These are phyloP conservation scores for Bellardia pandia DNA, from an alignment of 2,888 invertebrate genomes.

Conservation along the genomic window DNA sequence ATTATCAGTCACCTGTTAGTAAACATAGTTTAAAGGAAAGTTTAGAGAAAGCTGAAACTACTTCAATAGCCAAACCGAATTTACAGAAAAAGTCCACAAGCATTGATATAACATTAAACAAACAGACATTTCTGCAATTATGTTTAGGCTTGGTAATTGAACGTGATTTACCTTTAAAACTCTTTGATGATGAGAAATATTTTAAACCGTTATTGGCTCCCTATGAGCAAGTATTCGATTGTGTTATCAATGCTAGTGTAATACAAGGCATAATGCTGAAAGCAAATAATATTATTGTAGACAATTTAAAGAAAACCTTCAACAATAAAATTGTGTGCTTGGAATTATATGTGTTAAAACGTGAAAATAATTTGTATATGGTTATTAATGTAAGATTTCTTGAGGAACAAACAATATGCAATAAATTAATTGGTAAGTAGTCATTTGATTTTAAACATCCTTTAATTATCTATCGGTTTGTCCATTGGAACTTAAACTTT, in stretches of 20 bases:
- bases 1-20: no score
- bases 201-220: constrained; percentile 44
- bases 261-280: constrained; percentile 3
- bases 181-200: constrained; percentile 38
- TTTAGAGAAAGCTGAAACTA: no score
- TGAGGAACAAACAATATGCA: constrained; percentile 11
- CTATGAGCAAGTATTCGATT: constrained; percentile 31
- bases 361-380: not conserved
- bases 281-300: constrained; percentile 21
- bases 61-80: not conserved
- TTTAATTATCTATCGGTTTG: not conserved
- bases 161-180: constrained; percentile 23
- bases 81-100: not conserved
- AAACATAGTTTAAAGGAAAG: no score
- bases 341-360: constrained; percentile 21
- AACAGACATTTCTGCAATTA: constrained; percentile 33
- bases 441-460: not conserved
- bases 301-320: constrained; percentile 21
- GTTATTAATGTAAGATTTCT: constrained; percentile 38
- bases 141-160: constrained; percentile 38
- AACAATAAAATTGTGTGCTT: constrained; percentile 37
- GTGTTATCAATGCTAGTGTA: not conserved
- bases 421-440: constrained; percentile 49
- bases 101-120: constrained; percentile 1
- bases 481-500: no score